These are phyloP conservation scores for Cyphomyrmex costatus DNA, from an alignment of 1,140 invertebrate genomes.

Conservation along the genomic window DNA sequence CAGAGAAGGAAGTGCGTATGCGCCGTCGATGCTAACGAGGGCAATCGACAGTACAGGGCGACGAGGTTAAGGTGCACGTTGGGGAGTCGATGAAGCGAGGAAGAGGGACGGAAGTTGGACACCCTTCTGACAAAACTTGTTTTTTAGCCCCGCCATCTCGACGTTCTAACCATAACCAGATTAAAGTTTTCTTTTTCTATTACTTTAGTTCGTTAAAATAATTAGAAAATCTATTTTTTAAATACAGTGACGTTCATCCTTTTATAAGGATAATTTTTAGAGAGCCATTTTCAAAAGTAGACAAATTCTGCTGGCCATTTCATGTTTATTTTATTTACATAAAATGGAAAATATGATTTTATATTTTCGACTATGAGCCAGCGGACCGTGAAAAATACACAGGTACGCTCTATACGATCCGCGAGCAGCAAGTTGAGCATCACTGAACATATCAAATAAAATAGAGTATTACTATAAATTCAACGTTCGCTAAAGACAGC, in stretches of 20 bases:
- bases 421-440: no score
- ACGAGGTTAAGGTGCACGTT: constrained; percentile 14
- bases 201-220: not conserved
- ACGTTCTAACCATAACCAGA: not conserved
- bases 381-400: no score
- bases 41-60: constrained; percentile 25
- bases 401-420: no score
- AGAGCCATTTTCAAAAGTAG: no score
- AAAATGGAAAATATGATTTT: no score
- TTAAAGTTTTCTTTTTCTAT: not conserved
- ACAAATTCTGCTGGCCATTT: no score
- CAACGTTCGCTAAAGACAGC: not conserved
- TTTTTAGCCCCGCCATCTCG: not conserved
- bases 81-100: constrained; percentile 24
- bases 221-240: not conserved
- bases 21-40: constrained; percentile 51
- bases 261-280: no score
- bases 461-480: constrained; percentile 5
- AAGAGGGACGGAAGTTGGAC: constrained; percentile 22
- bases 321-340: no score
- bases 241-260: no score
- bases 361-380: no score
- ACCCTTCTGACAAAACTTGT: constrained; percentile 18
- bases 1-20: constrained; percentile 51
- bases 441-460: not conserved